Conservation (phyloP, 2,113 vertebrate species). For the Excalfactoria chinensis region DNA sequence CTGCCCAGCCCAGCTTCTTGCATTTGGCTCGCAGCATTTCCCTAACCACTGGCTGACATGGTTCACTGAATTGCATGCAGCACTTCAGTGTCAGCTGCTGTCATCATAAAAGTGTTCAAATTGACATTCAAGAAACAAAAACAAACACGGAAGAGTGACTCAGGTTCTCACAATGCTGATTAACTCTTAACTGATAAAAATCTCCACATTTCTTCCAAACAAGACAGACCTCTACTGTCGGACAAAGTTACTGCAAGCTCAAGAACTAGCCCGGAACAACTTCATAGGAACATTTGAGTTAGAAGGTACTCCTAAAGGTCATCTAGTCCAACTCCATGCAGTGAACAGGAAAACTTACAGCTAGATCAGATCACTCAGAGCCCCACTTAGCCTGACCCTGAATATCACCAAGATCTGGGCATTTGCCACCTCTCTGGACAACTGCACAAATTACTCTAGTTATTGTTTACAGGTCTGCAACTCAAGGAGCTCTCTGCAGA, state of each 20-base stretch:
- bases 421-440: too few species aligned
- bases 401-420: too few species aligned
- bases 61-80: rapidly evolving
- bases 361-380: too few species aligned
- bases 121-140: not conserved
- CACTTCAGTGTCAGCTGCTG: not conserved
- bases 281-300: too few species aligned
- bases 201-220: not conserved
- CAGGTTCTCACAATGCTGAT: not conserved
- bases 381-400: too few species aligned
- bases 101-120: not conserved
- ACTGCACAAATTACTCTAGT: not conserved
- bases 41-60: not conserved
- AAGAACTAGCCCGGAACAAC: not conserved
- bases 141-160: not conserved
- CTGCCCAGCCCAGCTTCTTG: not conserved
- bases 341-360: too few species aligned
- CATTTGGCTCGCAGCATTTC: not conserved
- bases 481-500: not conserved
- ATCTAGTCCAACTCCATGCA: too few species aligned
- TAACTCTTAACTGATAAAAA: not conserved
- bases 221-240: constrained; percentile 55
- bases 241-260: not conserved
- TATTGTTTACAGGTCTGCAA: rapidly evolving
- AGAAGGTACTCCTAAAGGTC: too few species aligned